Evolutionary conservation across 1,140 invertebrate species (phyloP).

Genomic region (Atopsyche davidsoni): DNA sequence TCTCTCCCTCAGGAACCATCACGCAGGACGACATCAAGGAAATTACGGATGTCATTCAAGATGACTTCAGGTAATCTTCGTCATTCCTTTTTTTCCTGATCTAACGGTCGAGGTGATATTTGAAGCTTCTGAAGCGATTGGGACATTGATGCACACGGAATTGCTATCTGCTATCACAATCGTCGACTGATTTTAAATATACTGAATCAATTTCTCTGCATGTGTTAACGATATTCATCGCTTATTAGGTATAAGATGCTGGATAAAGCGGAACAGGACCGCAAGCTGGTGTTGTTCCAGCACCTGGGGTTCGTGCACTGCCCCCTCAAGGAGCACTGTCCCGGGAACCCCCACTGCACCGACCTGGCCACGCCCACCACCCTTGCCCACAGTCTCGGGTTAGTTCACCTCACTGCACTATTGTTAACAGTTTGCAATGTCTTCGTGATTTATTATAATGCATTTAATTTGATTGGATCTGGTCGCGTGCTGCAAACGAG

Average conservation of each 20-base stretch:
- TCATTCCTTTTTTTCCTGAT: no score
- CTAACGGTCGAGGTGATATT: no score
- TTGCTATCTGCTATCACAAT: no score
- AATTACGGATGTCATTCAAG: constrained; percentile 85
- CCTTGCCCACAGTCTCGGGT: constrained; percentile 38
- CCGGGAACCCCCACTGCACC: constrained; percentile 83
- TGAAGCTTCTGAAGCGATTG: no score
- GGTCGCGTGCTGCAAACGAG: no score
- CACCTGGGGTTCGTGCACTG: constrained; percentile 95
- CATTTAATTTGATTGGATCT: no score
- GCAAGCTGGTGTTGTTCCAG: constrained; percentile 89
- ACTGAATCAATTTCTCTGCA: constrained; percentile 1
- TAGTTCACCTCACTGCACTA: not conserved
- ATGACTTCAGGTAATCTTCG: constrained; percentile 87
- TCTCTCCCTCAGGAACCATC: constrained; percentile 82
- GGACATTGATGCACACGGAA: no score
- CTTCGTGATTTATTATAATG: no score
- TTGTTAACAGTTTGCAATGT: no score
- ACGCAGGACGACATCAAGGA: constrained; percentile 92
- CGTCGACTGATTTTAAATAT: no score
- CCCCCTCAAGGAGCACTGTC: constrained; percentile 90
- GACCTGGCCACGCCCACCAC: constrained; percentile 52
- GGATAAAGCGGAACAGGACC: constrained; percentile 87
- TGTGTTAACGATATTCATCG: constrained; percentile 8
- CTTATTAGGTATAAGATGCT: constrained; percentile 84